Conservation (phyloP, 2,797 vertebrate species). For the Hippocampus kuda region DNA sequence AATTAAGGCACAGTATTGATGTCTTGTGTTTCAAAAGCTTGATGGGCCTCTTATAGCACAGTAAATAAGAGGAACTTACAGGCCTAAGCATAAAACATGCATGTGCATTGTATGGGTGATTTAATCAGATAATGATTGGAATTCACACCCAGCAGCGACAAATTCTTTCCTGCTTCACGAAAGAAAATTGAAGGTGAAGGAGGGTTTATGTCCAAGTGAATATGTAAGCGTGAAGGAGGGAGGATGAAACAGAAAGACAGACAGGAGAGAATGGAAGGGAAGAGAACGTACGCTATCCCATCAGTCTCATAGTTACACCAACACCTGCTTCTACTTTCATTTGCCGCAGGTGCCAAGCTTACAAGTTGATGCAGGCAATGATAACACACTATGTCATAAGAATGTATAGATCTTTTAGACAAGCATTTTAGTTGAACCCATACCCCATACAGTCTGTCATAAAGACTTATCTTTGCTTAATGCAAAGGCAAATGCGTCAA, state of each 20-base stretch:
- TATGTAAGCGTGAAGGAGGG: conserved; percentile 5
- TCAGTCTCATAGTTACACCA: conserved; percentile 38
- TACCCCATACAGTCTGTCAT: not conserved
- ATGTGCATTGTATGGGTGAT: conserved; percentile 36
- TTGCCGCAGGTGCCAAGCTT: conserved; percentile 46
- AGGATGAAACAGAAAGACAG: conserved; percentile 13
- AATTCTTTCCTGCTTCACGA: conserved; percentile 37
- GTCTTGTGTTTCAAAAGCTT: not conserved
- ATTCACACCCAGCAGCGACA: conserved; percentile 41
- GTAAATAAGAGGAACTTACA: not conserved
- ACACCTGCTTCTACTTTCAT: conserved; percentile 53
- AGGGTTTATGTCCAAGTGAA: conserved; percentile 16
- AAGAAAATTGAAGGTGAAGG: conserved; percentile 17
- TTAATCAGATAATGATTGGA: conserved; percentile 47
- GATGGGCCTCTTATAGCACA: not conserved
- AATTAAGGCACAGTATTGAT: conserved; percentile 10
- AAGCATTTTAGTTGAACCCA: not conserved
- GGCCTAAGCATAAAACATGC: conserved; percentile 15
- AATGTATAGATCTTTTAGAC: conserved; percentile 1
- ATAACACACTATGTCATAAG: conserved; percentile 18
- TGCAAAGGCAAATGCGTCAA: not conserved
- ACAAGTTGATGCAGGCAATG: conserved; percentile 55
- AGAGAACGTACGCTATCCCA: conserved; percentile 29
- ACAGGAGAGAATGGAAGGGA: conserved; percentile 12
- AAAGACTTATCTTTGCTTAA: not conserved